Evolutionary conservation across 1,140 invertebrate species (phyloP), one percentile per base, ranked within the genome.

Genomic region (Gryllus bimaculatus): DNA sequence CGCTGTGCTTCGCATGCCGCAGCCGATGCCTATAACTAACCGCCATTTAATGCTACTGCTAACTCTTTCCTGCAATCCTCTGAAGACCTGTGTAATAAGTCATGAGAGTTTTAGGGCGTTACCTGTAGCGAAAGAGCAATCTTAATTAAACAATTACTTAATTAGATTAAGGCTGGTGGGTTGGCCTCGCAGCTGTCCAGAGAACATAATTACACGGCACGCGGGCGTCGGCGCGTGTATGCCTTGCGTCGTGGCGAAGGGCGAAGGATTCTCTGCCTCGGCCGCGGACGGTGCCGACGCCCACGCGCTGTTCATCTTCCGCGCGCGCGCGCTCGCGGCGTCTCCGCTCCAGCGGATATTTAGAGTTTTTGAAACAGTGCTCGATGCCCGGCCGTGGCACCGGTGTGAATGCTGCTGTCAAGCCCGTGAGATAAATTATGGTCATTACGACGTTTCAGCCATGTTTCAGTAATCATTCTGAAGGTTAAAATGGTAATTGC

Each of bases 391-490:
- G 54, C 18, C 10, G 54, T 13, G 18, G 54, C 54, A 7, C 54
- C 54, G 54, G 54, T 66, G 54, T 66, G 54, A 66, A 66, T 66
- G 54, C 54, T 66, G 10, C 54, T 66, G 54, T 66, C 54, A 66
- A 66, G 54, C 18, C 26, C 54, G 54, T 66, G 54, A 66, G 54
- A 66, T 66, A 66, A 66, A 66, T 66, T 66, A 66, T 66, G 54
- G 54, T 66, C 54, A 66, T 66, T 66, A 66, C 54, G 54, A 66
- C 54, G 54, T 66, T 66, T 66, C 54, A 66, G 54, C 54, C 54
- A 66, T 66, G 54, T 66, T 66, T 66, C 54, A 66, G 54, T 66
- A 66, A 66, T 66, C 54, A 66, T 66, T 66, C 54, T 66, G 54
- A 66, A 66, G 54, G 54, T 66, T 66, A 66, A 66, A 66, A 66